These are phyloP conservation scores for Aphaenogaster floridana DNA, from an alignment of 1,140 invertebrate genomes.

Conservation along the genomic window DNA sequence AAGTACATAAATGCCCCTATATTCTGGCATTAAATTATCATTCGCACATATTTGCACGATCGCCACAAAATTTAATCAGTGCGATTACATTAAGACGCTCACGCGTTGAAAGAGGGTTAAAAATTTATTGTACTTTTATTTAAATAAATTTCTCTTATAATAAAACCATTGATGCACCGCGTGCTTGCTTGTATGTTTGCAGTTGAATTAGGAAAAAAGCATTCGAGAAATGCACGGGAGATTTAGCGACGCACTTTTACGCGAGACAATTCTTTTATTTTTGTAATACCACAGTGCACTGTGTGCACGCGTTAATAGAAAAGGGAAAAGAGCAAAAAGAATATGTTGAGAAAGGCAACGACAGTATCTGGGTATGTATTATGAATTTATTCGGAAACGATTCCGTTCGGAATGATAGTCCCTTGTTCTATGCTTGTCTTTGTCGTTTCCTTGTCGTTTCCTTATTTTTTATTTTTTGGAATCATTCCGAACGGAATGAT, in stretches of 20 bases:
- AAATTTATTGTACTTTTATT: neutral
- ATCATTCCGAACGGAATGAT: no score
- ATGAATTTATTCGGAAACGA: no score
- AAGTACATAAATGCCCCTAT: neutral
- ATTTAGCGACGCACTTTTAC: constrained; percentile 19
- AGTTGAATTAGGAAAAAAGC: constrained; percentile 34
- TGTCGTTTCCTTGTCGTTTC: no score
- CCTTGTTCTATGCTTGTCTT: no score
- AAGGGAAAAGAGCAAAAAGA: neutral
- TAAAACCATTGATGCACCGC: constrained; percentile 3
- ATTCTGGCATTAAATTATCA: neutral
- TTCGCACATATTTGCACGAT: neutral
- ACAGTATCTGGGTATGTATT: constrained; percentile 40
- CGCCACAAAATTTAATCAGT: neutral
- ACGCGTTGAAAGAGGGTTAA: neutral
- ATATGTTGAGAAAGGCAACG: constrained; percentile 16
- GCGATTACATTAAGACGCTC: neutral
- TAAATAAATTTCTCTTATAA: constrained; percentile 29
- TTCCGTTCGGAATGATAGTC: no score
- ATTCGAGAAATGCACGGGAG: neutral
- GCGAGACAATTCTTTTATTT: neutral
- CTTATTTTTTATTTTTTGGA: no score
- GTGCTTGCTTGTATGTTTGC: constrained; percentile 17
- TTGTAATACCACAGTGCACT: neutral
- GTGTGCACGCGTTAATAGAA: neutral